These are phyloP conservation scores for Philereme vetulata DNA, from an alignment of 2,888 invertebrate species.

Conservation along the genomic window DNA sequence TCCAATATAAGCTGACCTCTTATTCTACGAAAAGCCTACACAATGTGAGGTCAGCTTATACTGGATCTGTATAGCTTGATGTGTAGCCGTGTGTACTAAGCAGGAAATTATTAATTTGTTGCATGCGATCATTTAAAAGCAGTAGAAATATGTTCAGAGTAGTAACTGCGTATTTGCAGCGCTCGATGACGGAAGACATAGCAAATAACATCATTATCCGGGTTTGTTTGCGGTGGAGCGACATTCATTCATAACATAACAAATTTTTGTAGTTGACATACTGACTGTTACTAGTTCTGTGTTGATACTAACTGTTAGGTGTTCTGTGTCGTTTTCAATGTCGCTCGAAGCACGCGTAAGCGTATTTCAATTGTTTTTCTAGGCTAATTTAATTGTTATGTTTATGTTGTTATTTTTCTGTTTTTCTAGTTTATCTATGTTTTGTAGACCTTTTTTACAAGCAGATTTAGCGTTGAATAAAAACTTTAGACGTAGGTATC, in stretches of 20 bases:
- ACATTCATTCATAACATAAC: constrained; percentile 66
- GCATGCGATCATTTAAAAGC: constrained; percentile 19
- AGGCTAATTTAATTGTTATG: constrained; percentile 14
- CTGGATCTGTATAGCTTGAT: too few relatives aligned
- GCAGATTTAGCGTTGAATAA: too few relatives aligned
- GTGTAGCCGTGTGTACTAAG: too few relatives aligned
- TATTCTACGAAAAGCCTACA: too few relatives aligned
- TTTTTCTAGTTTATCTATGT: not conserved
- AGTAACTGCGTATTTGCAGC: constrained; percentile 43
- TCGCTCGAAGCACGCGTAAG: constrained; percentile 57
- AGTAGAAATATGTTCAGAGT: constrained; percentile 1
- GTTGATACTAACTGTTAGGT: constrained; percentile 6
- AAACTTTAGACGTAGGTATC: too few relatives aligned
- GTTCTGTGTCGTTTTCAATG: constrained; percentile 67
- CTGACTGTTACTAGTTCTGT: constrained; percentile 4
- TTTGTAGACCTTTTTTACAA: not conserved
- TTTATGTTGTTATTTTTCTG: constrained; percentile 8
- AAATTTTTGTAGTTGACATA: constrained; percentile 42
- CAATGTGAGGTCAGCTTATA: too few relatives aligned
- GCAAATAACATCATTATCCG: constrained; percentile 76
- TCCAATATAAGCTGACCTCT: too few relatives aligned
- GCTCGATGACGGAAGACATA: constrained; percentile 71
- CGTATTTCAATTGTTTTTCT: constrained; percentile 39
- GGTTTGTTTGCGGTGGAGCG: constrained; percentile 53
- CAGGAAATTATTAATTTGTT: constrained; percentile 16